Evolutionary conservation across 1,140 invertebrate species (phyloP).

Genomic region (Tachypleus tridentatus): DNA sequence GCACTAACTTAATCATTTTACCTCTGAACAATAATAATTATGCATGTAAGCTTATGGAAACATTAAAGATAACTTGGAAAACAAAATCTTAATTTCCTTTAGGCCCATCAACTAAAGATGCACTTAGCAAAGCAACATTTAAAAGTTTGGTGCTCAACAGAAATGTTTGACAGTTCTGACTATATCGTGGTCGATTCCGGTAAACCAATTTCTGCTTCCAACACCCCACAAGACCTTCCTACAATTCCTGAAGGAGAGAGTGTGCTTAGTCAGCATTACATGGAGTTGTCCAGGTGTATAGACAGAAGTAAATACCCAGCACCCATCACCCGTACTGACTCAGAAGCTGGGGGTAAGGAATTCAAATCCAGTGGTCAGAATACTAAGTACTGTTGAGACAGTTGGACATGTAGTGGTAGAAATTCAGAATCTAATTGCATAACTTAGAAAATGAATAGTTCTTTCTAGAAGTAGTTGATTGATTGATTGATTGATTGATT

Average conservation of each 20-base stretch:
- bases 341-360: slow-evolving; percentile 1
- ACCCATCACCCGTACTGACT: slow-evolving; percentile 2
- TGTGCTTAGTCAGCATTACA: slow-evolving; percentile 11
- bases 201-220: slow-evolving; percentile 2
- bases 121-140: slow-evolving; percentile 27
- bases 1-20: no score
- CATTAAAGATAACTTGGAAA: no score
- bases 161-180: slow-evolving; percentile 13
- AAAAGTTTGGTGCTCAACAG: slow-evolving; percentile 32
- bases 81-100: neutral
- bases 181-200: slow-evolving; percentile 7
- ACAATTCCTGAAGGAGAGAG: slow-evolving; percentile 22
- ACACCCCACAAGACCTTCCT: slow-evolving; percentile 16
- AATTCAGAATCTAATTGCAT: no score
- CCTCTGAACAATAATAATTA: no score
- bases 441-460: no score
- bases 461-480: no score
- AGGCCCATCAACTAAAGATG: slow-evolving; percentile 22
- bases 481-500: no score
- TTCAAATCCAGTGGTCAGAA: no score
- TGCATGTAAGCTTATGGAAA: no score
- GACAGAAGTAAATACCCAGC: slow-evolving; percentile 14
- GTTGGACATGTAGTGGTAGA: no score
- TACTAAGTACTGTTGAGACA: no score
- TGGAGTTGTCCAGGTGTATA: slow-evolving; percentile 9